Evolutionary conservation across 2,113 vertebrate genomes (phyloP).

Genomic region (Sorex fumeus): DNA sequence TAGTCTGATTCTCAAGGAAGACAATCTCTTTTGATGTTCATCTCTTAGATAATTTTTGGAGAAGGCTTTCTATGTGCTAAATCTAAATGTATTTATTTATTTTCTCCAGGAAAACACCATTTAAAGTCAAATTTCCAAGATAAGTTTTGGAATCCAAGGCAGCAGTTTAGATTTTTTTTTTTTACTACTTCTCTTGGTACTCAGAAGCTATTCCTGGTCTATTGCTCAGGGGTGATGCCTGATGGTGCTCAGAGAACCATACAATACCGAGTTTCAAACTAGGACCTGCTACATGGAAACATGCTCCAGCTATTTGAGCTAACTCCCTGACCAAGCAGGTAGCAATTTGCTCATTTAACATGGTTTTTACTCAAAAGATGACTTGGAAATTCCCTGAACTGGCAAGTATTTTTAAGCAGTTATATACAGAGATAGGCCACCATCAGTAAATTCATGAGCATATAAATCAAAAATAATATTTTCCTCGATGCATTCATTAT

Average conservation of each 20-base stretch:
- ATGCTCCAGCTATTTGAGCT: too few relatives aligned
- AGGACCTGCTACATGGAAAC: too few relatives aligned
- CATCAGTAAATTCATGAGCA: not conserved
- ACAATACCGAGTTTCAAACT: too few relatives aligned
- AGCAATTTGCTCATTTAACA: not conserved
- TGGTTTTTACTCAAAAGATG: not conserved
- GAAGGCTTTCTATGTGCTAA: not conserved
- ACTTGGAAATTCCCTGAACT: not conserved
- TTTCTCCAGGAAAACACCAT: not conserved
- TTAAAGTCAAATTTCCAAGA: conserved; percentile 7
- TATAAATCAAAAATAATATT: not conserved
- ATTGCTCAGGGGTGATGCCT: too few relatives aligned
- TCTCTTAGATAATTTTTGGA: not conserved
- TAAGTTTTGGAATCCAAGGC: not conserved
- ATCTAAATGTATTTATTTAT: not conserved
- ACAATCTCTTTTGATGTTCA: not conserved
- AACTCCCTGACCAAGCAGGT: too few relatives aligned
- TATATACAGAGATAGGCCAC: not conserved
- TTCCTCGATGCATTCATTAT: not conserved
- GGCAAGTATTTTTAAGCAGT: not conserved
- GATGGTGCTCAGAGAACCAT: too few relatives aligned
- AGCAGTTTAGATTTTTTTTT: too few relatives aligned
- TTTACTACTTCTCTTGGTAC: too few relatives aligned
- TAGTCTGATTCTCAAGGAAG: not conserved
- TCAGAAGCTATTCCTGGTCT: too few relatives aligned